A percentile compares a stretch with the other conserved stretches of the same genome.
Conservation (phyloP, 2,113 vertebrate species). For the Phaetusa simplex region DNA sequence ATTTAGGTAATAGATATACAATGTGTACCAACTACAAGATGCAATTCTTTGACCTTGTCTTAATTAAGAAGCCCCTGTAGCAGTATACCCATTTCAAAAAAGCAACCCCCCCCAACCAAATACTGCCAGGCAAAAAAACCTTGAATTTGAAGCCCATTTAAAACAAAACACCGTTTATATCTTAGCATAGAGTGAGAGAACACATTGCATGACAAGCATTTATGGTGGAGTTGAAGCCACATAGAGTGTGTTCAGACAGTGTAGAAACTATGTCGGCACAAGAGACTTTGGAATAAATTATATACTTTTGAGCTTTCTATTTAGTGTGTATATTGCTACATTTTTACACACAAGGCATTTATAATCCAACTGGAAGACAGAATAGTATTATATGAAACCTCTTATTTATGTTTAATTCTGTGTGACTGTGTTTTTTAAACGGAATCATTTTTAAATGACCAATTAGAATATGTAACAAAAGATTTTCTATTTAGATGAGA, state of each 20-base stretch:
- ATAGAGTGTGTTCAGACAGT: neutral
- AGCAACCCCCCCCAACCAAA: neutral
- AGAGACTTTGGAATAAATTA: neutral
- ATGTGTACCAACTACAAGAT: neutral
- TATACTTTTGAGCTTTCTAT: neutral
- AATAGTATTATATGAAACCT: neutral
- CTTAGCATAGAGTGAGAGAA: neutral
- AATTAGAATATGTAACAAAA: neutral
- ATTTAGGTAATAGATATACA: neutral
- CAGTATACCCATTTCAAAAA: neutral
- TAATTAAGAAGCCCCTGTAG: neutral
- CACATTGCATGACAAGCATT: neutral
- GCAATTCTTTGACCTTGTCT: neutral
- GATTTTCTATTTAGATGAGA: slow-evolving; percentile 80
- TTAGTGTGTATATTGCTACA: neutral
- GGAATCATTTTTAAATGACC: neutral
- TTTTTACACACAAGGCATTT: neutral
- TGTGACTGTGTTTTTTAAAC: neutral
- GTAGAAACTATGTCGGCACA: neutral
- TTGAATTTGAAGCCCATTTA: neutral
- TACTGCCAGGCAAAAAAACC: neutral
- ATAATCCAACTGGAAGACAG: neutral
- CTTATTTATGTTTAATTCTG: neutral
- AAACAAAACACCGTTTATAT: neutral
- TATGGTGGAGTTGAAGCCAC: neutral